phyloP scores from a whole-genome alignment of 2,113 vertebrate species.

The Gavialis gangeticus region DNA sequence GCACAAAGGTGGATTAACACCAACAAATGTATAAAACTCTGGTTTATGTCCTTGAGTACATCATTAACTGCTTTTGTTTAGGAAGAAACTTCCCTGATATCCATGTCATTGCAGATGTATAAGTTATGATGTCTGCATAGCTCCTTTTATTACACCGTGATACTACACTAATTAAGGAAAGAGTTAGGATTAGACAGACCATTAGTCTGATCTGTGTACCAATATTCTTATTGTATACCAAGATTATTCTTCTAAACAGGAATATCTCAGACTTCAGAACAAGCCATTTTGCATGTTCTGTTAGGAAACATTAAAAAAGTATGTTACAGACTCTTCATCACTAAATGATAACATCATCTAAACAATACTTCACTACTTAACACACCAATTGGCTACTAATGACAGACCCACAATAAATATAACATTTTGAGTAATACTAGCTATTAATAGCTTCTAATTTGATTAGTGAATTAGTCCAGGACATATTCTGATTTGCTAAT shows the following conservation, averaged over 20 bases:
- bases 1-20: neutral
- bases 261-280: neutral
- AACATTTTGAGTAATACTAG: neutral
- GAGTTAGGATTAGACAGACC: no score
- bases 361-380: neutral
- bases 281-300: neutral
- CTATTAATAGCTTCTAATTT: neutral
- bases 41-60: no score
- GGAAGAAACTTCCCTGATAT: no score
- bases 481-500: neutral
- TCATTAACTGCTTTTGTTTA: no score
- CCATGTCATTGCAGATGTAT: no score
- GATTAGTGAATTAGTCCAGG: neutral
- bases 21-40: no score
- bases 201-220: no score
- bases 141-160: no score
- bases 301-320: neutral
- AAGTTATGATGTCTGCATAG: no score
- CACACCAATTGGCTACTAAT: neutral
- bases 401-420: neutral
- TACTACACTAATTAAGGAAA: no score
- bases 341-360: neutral
- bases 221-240: neutral
- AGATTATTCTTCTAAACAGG: neutral
- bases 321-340: neutral